Evolutionary conservation across 1,140 invertebrate genomes (phyloP), one percentile per base, ranked within the genome.

Genomic region (Radopholus similis): DNA sequence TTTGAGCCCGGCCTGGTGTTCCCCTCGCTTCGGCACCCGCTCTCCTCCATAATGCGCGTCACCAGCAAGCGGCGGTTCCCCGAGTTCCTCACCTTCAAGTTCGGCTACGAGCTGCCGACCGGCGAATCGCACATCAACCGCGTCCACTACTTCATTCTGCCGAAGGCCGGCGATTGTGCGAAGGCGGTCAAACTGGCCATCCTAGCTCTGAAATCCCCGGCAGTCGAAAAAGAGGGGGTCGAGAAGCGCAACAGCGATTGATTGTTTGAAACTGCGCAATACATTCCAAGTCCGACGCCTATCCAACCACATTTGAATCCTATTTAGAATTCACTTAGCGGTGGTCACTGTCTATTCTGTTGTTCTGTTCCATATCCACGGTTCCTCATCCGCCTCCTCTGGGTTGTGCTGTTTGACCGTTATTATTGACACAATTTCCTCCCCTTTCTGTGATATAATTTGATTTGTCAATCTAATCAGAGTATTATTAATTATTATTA

Each of bases 21-120:
- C 80, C 88, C 96, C 2, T 89, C 91, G 71, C 90, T 91, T 0
- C 87, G 90, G 68, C 87, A 92, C 37, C 89, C 90, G 0, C 85
- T 97, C 54, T 89, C 90, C n/a, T 89, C 90, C 42, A 92, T 97
- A 75, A 90, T 96, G n/a, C 94, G 93, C 86, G 97, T 97, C 68
- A 96, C 93, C 2, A 93, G 91, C 8, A 93, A 93, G 83, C 93
- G 94, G 83, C 88, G 89, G 62, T 89, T 91, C 84, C 92, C 93
- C 0, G 91, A 96, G 83, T 85, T 96, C 67, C 95, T 97, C 67
- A 96, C 94, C 4, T 95, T 96, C 82, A 94, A 94, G 38, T 75
- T 77, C 57, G 73, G 73, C 18, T 68, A 75, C 40, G 73, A 75
- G 56, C 53, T 77, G 15, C 75, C 73, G 2, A 77, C 71, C 37